These are phyloP conservation scores for Cercopithecus mona DNA, from an alignment of 2,113 vertebrate species.

Conservation along the genomic window DNA sequence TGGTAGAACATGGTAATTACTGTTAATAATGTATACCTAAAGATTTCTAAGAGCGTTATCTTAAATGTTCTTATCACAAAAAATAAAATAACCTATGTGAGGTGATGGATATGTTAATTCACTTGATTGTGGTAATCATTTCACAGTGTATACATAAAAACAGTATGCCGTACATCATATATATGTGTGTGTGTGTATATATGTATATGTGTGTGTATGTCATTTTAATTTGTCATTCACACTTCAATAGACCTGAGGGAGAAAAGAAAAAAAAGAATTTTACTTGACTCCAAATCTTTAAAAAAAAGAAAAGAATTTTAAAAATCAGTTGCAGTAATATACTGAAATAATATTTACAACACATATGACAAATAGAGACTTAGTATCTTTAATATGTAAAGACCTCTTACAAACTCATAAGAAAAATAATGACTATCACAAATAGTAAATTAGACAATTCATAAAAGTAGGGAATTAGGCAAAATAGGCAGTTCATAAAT, in stretches of 20 bases:
- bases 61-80: background rate
- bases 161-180: background rate
- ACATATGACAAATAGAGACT: background rate
- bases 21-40: background rate
- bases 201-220: no score
- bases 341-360: background rate
- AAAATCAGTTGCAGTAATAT: background rate
- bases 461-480: background rate
- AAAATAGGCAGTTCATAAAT: background rate
- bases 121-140: background rate
- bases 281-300: background rate
- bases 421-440: background rate
- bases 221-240: background rate
- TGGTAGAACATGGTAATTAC: background rate
- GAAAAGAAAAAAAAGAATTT: background rate
- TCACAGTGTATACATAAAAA: background rate
- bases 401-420: background rate
- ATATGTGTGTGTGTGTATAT: fast-evolving
- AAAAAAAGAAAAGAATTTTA: background rate
- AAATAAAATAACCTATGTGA: background rate
- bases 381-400: slow-evolving; percentile 16
- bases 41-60: background rate
- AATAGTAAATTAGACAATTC: background rate
- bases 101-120: background rate
- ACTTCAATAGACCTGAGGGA: background rate